Base-by-base conservation (phyloP, 2,797 vertebrate genomes). In the Melanotaenia boesemani region DNA sequence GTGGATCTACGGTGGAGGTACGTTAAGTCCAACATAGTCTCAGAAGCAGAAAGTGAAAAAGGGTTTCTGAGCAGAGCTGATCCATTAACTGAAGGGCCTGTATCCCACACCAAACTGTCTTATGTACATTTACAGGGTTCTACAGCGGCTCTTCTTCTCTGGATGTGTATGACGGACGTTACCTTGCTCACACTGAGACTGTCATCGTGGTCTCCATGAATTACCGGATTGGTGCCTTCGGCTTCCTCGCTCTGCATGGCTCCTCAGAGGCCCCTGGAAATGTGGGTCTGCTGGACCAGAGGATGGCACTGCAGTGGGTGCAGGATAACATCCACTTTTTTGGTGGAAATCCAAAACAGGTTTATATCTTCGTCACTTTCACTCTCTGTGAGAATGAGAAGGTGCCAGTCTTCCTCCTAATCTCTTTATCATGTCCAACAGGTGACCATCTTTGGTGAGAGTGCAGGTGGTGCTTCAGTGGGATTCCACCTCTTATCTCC, bases 1-100 rank as follows among this genome's bases (percentile, higher is more conserved):
- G 13, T 98, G 97, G 97, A 96, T 98, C 90, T 98, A 98, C 1
- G 97, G 97, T 0, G 97, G 96, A 48, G 97, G 97, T 82, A 96
- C 12, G 20, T 6, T 72, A 44, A 66, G 6, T 16, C 41, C 41
- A 44, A 6, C 15, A 16, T 44, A 18, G 41, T 44, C 37, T 39
- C 37, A 39, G 37, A 37, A 37, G 32, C 32, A 34, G 32, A 32
- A 6, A 8, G 32, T 34, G 32, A 34, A 34, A 7, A 2, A 37
- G 11, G 36, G 37, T 39, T 15, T 39, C 37, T 13, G 37, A 39
- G 37, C 37, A 39, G 37, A 39, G 11, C 11, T 12, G 37, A 15
- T 39, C 12, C 12, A 9, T 13, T 9, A 9, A 9, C 36, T 12
- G 37, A 37, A 11, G 8, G 36, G 9, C 36, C 36, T 37, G 36